A percentile compares a stretch with the other conserved stretches of the same genome.
Conservation (phyloP, 2,797 vertebrate species). For the Myotis vivesi region DNA sequence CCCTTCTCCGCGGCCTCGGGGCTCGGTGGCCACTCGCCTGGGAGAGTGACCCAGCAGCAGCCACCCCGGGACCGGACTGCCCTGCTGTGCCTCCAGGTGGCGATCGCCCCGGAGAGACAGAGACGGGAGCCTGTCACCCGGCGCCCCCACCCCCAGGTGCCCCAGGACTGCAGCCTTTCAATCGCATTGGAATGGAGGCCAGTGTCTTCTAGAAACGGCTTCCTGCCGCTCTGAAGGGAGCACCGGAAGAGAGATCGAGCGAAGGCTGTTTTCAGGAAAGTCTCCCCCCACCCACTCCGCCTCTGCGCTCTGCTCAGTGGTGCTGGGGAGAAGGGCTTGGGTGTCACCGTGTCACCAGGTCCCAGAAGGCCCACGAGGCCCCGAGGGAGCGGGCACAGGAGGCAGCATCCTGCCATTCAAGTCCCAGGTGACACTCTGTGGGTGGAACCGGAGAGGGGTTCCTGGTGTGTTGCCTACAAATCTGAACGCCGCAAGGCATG, state of each 20-base stretch:
- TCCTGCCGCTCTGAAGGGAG: neutral
- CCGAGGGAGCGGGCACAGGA: neutral
- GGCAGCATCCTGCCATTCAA: neutral
- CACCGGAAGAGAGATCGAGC: neutral
- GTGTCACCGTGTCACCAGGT: neutral
- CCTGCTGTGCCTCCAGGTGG: fast-evolving
- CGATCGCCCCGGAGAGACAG: fast-evolving
- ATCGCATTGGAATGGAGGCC: neutral
- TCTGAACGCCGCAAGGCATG: neutral
- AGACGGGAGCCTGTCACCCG: neutral
- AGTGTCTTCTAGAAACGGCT: neutral
- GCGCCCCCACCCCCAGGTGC: neutral
- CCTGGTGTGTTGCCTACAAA: neutral
- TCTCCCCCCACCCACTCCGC: neutral
- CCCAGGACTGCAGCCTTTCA: neutral
- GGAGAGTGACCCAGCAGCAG: neutral
- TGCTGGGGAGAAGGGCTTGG: neutral
- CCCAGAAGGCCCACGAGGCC: neutral
- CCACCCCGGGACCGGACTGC: neutral
- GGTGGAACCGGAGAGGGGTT: neutral
- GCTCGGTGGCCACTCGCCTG: too few species aligned
- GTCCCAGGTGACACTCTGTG: neutral
- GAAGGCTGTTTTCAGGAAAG: neutral
- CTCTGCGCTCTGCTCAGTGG: neutral
- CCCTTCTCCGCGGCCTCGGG: neutral